Percentiles rank a stretch among this genome's conserved stretches.
Conservation (phyloP, 2,113 vertebrate genomes). For the Rhynchomys soricoides region DNA sequence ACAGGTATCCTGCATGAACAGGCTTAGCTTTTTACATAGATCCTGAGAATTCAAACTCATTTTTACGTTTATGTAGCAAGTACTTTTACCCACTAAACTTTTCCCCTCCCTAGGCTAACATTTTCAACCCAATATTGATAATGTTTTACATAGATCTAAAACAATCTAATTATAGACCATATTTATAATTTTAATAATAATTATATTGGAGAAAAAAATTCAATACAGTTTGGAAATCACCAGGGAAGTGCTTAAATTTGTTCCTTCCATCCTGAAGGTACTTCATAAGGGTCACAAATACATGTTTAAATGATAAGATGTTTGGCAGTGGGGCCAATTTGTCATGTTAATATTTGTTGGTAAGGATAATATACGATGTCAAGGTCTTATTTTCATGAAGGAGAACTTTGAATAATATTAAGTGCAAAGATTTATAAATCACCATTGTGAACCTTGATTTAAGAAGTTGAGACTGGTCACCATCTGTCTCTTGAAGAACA, state of each 20-base stretch:
- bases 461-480: conserved; percentile 89
- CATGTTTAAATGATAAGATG: not conserved
- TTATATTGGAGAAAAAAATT: not conserved
- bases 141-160: not conserved
- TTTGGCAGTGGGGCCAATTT: not conserved
- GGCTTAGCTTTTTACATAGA: not conserved
- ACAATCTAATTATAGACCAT: not conserved
- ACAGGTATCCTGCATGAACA: not conserved
- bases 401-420: conserved; percentile 83
- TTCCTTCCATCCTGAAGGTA: not conserved
- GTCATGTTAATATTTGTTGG: not conserved
- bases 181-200: not conserved
- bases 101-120: not conserved
- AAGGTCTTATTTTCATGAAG: conserved; percentile 60
- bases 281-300: not conserved
- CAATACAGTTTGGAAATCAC: not conserved
- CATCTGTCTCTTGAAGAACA: conserved; percentile 81
- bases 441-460: conserved; percentile 91
- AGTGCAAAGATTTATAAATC: conserved; percentile 84
- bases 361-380: not conserved
- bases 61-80: not conserved
- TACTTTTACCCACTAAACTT: not conserved
- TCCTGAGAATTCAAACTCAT: not conserved
- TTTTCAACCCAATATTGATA: not conserved
- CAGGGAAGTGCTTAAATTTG: not conserved